phyloP scores from a whole-genome alignment of 2,888 invertebrate species.

The Zygothrica quintamaculata region DNA sequence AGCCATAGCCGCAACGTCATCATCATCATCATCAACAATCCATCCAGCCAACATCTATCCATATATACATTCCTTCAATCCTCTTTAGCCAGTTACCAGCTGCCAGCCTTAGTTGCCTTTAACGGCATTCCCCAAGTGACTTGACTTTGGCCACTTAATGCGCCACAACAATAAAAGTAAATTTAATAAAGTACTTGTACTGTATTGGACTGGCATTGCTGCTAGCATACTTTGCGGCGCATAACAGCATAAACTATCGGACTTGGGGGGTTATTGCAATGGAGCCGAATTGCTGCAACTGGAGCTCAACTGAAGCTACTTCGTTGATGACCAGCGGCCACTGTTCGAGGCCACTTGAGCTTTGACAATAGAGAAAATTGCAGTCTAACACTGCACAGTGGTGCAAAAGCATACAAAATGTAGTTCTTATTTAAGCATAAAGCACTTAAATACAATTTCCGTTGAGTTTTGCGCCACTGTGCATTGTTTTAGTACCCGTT shows the following conservation, averaged over 20 bases:
- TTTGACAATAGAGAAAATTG: slow-evolving; percentile 70
- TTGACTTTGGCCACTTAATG: slow-evolving; percentile 69
- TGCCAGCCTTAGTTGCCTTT: slow-evolving; percentile 25
- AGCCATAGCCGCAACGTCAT: slow-evolving; percentile 23
- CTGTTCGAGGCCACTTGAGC: slow-evolving; percentile 66
- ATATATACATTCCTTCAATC: slow-evolving; percentile 22
- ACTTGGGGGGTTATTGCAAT: slow-evolving; percentile 40
- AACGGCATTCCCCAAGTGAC: slow-evolving; percentile 41
- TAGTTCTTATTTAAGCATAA: no score
- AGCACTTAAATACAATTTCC: no score
- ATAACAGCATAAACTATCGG: slow-evolving; percentile 73
- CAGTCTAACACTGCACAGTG: slow-evolving; percentile 39
- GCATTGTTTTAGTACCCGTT: slow-evolving; percentile 3
- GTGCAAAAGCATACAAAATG: neutral
- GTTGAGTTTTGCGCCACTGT: neutral
- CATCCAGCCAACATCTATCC: slow-evolving; percentile 13
- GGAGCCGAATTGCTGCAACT: slow-evolving; percentile 32
- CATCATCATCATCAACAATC: slow-evolving; percentile 30
- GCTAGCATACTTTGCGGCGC: slow-evolving; percentile 74
- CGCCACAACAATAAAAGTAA: slow-evolving; percentile 75
- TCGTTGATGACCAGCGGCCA: slow-evolving; percentile 13
- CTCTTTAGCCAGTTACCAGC: neutral
- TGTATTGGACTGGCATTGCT: slow-evolving; percentile 40
- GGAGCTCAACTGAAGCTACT: slow-evolving; percentile 10
- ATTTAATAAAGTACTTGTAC: slow-evolving; percentile 65